Evolutionary conservation across 1,140 invertebrate species (phyloP).

Genomic region (Camponotus vicinus): DNA sequence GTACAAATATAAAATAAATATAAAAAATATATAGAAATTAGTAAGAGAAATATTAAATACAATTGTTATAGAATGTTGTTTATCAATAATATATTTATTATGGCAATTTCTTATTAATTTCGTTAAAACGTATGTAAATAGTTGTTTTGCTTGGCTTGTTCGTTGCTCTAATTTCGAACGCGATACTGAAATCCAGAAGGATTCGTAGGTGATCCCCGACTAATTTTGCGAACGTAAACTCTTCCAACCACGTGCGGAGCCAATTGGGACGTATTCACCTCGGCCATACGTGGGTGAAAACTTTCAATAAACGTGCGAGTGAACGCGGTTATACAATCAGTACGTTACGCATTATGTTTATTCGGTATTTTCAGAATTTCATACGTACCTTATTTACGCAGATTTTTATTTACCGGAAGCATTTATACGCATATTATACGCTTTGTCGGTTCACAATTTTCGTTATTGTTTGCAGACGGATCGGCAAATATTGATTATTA

Average conservation of each 20-base stretch:
- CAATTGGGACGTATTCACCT: conserved; percentile 48
- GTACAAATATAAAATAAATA: not conserved
- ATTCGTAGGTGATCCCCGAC: conserved; percentile 5
- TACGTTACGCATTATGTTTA: conserved; percentile 6
- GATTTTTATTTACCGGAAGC: not conserved
- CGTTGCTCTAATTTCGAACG: not conserved
- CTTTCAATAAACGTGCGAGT: conserved; percentile 23
- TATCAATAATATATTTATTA: not conserved
- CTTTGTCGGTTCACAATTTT: conserved; percentile 18
- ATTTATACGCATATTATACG: not conserved
- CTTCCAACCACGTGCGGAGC: conserved; percentile 58
- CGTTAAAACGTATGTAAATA: not conserved
- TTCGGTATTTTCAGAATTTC: conserved; percentile 16
- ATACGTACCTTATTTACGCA: not conserved
- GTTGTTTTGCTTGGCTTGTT: not conserved
- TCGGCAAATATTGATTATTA: conserved; percentile 32
- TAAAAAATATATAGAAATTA: not conserved
- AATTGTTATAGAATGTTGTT: not conserved
- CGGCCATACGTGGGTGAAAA: conserved; percentile 26
- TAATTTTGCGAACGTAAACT: conserved; percentile 38
- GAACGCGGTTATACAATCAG: conserved; percentile 12
- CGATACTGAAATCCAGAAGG: conserved; percentile 18
- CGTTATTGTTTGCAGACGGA: not conserved
- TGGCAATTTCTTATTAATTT: not conserved
- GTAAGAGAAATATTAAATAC: not conserved